Evolutionary conservation across 2,888 invertebrate genomes (phyloP).

Genomic region (Drosophila ustulata): DNA sequence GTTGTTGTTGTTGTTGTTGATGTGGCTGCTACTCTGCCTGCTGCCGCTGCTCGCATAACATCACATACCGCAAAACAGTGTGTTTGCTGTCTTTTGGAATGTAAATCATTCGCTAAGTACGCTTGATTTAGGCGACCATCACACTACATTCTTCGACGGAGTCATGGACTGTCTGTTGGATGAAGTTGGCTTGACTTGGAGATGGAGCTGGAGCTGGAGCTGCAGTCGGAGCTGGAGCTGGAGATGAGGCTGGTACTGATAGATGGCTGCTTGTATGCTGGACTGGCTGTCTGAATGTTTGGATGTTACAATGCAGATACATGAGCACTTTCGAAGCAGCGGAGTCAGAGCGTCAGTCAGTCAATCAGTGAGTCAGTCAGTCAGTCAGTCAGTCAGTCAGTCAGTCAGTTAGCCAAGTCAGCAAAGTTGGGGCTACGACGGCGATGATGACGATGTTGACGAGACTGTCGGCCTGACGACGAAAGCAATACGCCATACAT

Average conservation of each 20-base stretch:
- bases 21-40: conserved; percentile 34
- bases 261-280: conserved; percentile 63
- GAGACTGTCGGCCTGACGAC: conserved; percentile 69
- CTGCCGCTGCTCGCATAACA: conserved; percentile 80
- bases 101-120: conserved; percentile 84
- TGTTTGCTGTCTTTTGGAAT: conserved; percentile 84
- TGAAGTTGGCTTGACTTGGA: conserved; percentile 16
- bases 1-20: conserved; percentile 22
- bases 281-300: conserved; percentile 44
- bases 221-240: conserved; percentile 14
- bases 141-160: conserved; percentile 76
- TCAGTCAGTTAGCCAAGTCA: not conserved
- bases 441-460: conserved; percentile 62
- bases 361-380: not conserved
- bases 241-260: conserved; percentile 66
- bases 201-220: conserved; percentile 8
- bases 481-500: conserved; percentile 83
- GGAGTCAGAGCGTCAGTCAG: not conserved
- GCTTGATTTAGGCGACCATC: conserved; percentile 84
- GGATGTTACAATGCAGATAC: conserved; percentile 75
- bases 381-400: conserved; percentile 1
- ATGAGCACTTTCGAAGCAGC: conserved; percentile 64
- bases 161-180: conserved; percentile 49
- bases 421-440: conserved; percentile 8
- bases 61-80: conserved; percentile 83